These are phyloP conservation scores for Lasioglossum oenotherae DNA, from an alignment of 2,888 invertebrate genomes.

Conservation along the genomic window DNA sequence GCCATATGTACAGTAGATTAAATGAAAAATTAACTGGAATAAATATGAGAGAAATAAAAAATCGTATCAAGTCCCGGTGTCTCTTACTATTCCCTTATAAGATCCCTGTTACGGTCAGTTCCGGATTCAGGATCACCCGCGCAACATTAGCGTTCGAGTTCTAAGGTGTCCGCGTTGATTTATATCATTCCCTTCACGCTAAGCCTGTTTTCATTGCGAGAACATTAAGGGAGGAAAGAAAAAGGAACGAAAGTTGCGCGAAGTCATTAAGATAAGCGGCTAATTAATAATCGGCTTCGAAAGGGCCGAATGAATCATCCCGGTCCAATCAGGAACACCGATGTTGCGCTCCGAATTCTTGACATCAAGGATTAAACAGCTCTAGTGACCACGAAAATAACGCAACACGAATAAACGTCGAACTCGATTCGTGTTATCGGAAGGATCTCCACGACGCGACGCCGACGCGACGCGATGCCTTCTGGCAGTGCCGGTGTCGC, in stretches of 20 bases:
- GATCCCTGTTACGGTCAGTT: neutral
- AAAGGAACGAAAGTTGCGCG: slow-evolving; percentile 8
- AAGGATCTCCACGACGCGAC: slow-evolving; percentile 38
- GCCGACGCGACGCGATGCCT: neutral
- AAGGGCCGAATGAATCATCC: slow-evolving; percentile 48
- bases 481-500: slow-evolving; percentile 32
- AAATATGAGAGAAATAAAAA: neutral
- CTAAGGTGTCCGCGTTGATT: slow-evolving; percentile 9
- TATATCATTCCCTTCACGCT: neutral
- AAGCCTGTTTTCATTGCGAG: neutral
- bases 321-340: slow-evolving; percentile 12
- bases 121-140: neutral
- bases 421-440: slow-evolving; percentile 51
- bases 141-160: neutral
- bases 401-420: slow-evolving; percentile 60
- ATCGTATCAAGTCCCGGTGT: neutral
- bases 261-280: slow-evolving; percentile 48
- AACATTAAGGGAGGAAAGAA: neutral
- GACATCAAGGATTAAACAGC: slow-evolving; percentile 61
- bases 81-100: neutral
- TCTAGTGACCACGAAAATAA: slow-evolving; percentile 65
- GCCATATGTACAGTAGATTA: neutral
- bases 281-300: slow-evolving; percentile 59
- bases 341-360: slow-evolving; percentile 50
- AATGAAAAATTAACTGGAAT: neutral